Evolutionary conservation across 2,888 invertebrate genomes (phyloP), one percentile per base, ranked within the genome.

Genomic region (Scaptomyza parva): DNA sequence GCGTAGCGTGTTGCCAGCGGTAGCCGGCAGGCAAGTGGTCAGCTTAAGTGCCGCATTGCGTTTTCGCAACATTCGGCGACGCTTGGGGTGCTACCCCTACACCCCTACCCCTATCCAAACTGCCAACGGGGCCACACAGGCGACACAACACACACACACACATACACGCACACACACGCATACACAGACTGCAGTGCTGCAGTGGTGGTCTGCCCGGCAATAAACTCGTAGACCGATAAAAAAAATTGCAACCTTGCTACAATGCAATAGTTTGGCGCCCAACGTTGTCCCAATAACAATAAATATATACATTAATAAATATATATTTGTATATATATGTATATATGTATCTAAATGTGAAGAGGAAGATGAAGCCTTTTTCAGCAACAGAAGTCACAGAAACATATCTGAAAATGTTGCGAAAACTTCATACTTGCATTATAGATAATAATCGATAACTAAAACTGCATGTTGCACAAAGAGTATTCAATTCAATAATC

Each of bases 31-130:
- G 37, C 73, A 67, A 77, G 63, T 62, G 74, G 59, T 48, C 61
- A 48, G 53, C 71, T 79, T 86, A 82, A 82, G 86, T 86, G 82
- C 82, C 86, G 70, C 81, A 81, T 86, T 84, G 86, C 86, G 75
- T 85, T 76, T 70, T 50, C 37, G 53, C 28, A 26, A 20, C 43
- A 44, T 26, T 44, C 43, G 47, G 7, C 40, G 53, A 7, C 40
- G 55, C 50, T 61, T 77, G 64, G 76, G 76, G 76, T 76, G 75
- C 75, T 71, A 57, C 72, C 76, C 76, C 67, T 54, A 30, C 62
- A n/a, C n/a, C n/a, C n/a, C 75, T 71, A 57, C 72, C 76, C 76
- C 67, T 54, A 30, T 58, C 54, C 17, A 9, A 20, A 26, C 24
- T 11, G 12, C 26, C 12, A 48, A 14, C 44, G 76, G 58, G 76